A percentile compares a stretch with the other conserved stretches of the same genome.
Evolutionary conservation across 2,113 vertebrate species (phyloP).

Genomic region (Psittacus erithacus): DNA sequence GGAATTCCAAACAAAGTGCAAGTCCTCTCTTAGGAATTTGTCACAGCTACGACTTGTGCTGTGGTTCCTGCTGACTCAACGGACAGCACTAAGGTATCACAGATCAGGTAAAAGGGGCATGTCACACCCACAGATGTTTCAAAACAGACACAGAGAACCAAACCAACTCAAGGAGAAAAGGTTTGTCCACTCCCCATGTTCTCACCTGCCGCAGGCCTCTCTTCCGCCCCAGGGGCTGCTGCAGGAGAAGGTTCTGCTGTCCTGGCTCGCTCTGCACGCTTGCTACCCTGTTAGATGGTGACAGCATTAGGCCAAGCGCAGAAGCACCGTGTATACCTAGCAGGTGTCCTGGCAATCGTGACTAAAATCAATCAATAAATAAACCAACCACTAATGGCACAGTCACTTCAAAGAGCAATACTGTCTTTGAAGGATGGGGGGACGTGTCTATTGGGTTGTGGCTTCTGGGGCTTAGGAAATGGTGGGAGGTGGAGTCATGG

Average conservation of each 20-base stretch:
- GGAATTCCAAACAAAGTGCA: not conserved
- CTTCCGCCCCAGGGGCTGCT: constrained; percentile 93
- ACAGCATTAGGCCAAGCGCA: constrained; percentile 54
- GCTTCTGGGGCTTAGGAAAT: constrained; percentile 58
- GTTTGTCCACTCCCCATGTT: not conserved
- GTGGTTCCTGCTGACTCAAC: not conserved
- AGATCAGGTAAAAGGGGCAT: not conserved
- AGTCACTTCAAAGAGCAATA: constrained; percentile 78
- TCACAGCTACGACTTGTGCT: accelerated
- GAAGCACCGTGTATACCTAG: not conserved
- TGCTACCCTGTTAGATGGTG: constrained; percentile 87
- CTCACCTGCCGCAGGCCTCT: constrained; percentile 93
- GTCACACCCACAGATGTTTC: not conserved
- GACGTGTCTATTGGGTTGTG: constrained; percentile 46
- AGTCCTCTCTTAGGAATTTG: not conserved
- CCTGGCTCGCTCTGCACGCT: constrained; percentile 98
- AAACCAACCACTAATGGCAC: constrained; percentile 63
- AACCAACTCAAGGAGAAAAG: not conserved
- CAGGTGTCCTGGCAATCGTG: constrained; percentile 18
- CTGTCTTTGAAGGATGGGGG: constrained; percentile 77
- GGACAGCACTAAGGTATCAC: not conserved
- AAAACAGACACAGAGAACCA: not conserved
- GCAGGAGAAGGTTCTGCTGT: constrained; percentile 93
- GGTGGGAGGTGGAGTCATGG: constrained; percentile 60
- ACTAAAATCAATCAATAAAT: constrained; percentile 13